Percentiles rank a stretch among this genome's conserved stretches.
Conservation (phyloP, 2,113 vertebrate genomes). For the Fregata magnificens region DNA sequence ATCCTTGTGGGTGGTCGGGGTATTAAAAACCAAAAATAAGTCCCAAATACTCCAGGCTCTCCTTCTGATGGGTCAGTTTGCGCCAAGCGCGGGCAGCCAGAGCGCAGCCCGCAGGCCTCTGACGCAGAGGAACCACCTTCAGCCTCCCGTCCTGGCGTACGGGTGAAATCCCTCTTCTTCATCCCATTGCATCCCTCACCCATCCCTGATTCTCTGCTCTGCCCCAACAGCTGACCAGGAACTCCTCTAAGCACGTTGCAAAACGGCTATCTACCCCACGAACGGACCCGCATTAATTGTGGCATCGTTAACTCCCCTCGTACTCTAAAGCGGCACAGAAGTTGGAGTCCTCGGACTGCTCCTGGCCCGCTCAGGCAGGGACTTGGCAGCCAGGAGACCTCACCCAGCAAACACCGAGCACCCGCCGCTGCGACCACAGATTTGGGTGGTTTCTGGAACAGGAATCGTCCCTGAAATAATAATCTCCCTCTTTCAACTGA, state of each 20-base stretch:
- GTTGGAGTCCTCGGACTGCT: neutral
- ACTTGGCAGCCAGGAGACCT: neutral
- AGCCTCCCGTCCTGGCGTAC: rapidly evolving
- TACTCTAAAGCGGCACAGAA: rapidly evolving
- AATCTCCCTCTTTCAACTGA: neutral
- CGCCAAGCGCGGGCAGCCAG: no score
- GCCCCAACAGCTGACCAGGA: neutral
- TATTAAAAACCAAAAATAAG: neutral
- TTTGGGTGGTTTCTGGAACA: neutral
- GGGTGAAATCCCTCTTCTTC: neutral
- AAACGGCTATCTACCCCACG: rapidly evolving
- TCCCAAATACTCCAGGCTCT: neutral
- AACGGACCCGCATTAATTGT: rapidly evolving
- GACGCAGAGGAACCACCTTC: neutral
- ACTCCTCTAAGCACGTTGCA: rapidly evolving
- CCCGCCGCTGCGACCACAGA: rapidly evolving
- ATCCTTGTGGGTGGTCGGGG: rapidly evolving
- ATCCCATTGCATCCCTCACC: neutral
- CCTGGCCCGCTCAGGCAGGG: no score
- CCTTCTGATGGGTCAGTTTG: neutral
- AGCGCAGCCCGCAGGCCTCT: neutral
- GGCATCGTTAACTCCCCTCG: rapidly evolving
- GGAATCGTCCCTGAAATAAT: neutral
- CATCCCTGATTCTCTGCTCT: neutral
- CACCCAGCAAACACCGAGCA: neutral